A percentile compares a stretch with the other conserved stretches of the same genome.
These are phyloP conservation scores for Mionectes macconnelli DNA, from an alignment of 2,113 vertebrate species.

Conservation along the genomic window DNA sequence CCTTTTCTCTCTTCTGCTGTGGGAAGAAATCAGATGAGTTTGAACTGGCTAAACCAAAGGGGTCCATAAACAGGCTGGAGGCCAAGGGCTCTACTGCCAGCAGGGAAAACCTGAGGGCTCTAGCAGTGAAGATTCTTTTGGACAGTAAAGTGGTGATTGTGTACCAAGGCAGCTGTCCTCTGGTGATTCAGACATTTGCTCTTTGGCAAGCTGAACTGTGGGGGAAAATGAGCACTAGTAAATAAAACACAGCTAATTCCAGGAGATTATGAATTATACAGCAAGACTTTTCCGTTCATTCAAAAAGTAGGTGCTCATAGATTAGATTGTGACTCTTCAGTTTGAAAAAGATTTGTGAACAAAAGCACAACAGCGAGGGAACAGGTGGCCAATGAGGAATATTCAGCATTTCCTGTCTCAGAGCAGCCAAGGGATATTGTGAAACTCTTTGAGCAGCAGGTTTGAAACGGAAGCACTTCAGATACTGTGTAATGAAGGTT, in stretches of 20 bases:
- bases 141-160: background rate
- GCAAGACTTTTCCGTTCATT: background rate
- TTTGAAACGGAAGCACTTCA: background rate
- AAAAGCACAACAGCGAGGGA: background rate
- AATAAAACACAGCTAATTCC: background rate
- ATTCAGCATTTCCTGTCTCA: background rate
- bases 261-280: background rate
- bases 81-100: background rate
- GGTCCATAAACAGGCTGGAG: background rate
- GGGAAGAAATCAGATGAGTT: background rate
- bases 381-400: background rate
- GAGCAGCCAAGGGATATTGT: background rate
- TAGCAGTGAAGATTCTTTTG: background rate
- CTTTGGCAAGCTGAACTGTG: background rate
- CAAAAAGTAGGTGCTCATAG: background rate
- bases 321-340: background rate
- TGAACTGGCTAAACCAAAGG: background rate
- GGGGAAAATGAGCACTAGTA: background rate
- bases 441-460: background rate
- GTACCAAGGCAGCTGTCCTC: background rate
- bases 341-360: background rate
- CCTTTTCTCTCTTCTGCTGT: background rate
- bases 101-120: background rate
- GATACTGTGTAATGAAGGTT: background rate
- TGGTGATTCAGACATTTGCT: background rate